Evolutionary conservation across 1,140 invertebrate species (phyloP), one percentile per base, ranked within the genome.

Genomic region (Psilanteris sp.): DNA sequence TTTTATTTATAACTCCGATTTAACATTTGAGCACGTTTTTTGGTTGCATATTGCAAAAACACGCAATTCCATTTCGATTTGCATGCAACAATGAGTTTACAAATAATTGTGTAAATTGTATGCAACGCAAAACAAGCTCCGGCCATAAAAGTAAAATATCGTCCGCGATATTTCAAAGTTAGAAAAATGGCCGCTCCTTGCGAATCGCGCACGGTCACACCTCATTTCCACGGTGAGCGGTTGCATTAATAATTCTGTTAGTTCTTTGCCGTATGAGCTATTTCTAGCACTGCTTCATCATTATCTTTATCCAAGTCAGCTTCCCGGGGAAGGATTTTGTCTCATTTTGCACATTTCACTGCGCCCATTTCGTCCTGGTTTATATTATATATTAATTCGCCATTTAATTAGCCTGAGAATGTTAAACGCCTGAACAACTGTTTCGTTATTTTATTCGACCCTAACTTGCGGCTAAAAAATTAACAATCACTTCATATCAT

Each of bases 181-280:
- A 9, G 37, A 55, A 41, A 55, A 29, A 55, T 41, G 36, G 37
- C 18, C 31, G 37, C 52, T 55, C 36, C 29, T 43, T n/a, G n/a
- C n/a, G n/a, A n/a, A n/a, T n/a, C n/a, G n/a, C n/a, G n/a, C n/a
- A n/a, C 15, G 37, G 52, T 41, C 37, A 55, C 52, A 43, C 37
- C 37, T 55, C 52, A 31, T 43, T 55, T 55, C 36, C n/a, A 10
- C 14, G 43, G 37, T 37, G 10, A 55, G 37, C 22, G 24, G 3
- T 43, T 15, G 36, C 52, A 22, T 55, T 55, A 55, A 43, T 32
- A 41, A 55, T 41, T 55, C 14, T 11, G 1, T 8, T 41, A 20
- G 14, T 37, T 52, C 14, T 55, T 39, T 18, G 50, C 9, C 14
- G 29, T 9, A 9, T 16, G 44, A 32, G 32, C 46, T 54, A 39